Base-by-base conservation (phyloP, 2,113 vertebrate species). In the Puntigrus tetrazona region DNA sequence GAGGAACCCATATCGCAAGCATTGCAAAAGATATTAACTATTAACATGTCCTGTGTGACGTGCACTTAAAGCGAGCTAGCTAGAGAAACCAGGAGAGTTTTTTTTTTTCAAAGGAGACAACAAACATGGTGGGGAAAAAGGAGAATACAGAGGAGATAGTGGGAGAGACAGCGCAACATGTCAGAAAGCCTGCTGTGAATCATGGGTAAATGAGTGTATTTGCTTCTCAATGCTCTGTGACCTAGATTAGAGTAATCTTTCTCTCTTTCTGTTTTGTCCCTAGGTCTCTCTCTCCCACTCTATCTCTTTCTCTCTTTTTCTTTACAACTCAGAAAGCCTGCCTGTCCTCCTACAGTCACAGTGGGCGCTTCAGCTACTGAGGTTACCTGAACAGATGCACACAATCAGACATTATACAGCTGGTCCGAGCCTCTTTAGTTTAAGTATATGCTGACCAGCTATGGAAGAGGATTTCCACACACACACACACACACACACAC, bases 211-310 rank as follows among this genome's bases (percentile, higher is more conserved):
- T 89, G 89, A 93, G 90, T 91, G 45, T 90, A 90, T 92, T 76
- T 93, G 92, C 90, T 92, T 91, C 91, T 89, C 89, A 88, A 92
- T 92, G 91, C 92, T 92, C 90, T 92, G 92, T 94, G 94, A 94
- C 94, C 93, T 94, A 95, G 92, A 94, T 94, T 91, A 87, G 89
- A 88, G 80, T 93, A 94, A 94, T 94, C 92, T 92, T 91, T 91
- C 85, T 90, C 85, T 84, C 81, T 87, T 34, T 80, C 65, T 72
- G 43, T 52, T 38, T 47, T 69, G 41, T 25, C 55, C 73, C 73
- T 50, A 75, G 73, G 73, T 65, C 69, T 81, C 84, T 52, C 27
- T 61, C 61, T 61, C 59, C 45, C 77, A 77, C 70, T 80, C 86
- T 85, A 78, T 84, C 57, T 73, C 50, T 78, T 22, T 85, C 52